A percentile compares a stretch with the other conserved stretches of the same genome.
phyloP scores from a whole-genome alignment of 2,113 vertebrate genomes.

The Stegostoma tigrinum region DNA sequence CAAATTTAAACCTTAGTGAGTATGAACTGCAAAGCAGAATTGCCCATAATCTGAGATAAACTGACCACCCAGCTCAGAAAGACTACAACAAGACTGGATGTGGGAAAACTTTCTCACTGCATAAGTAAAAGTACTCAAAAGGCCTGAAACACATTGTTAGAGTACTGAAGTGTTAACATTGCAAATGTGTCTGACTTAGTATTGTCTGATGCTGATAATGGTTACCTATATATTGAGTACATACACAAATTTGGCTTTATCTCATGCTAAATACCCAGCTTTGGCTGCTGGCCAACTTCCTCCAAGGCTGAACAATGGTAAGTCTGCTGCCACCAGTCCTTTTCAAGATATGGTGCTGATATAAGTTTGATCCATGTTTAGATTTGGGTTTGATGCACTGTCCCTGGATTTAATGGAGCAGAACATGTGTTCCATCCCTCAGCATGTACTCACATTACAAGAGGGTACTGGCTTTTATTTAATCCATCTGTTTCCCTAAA shows the following conservation, averaged over 20 bases:
- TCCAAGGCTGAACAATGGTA: not conserved
- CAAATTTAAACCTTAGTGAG: not conserved
- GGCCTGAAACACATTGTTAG: not conserved
- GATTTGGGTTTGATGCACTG: not conserved
- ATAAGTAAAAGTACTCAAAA: not conserved
- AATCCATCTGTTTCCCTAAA: constrained; percentile 14
- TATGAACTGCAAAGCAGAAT: not conserved
- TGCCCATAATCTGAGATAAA: not conserved
- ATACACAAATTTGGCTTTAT: not conserved
- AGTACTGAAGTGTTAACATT: not conserved
- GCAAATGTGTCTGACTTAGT: not conserved
- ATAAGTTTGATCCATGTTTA: not conserved
- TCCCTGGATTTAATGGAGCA: constrained; percentile 1
- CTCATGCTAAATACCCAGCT: not conserved
- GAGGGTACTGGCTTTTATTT: constrained; percentile 18
- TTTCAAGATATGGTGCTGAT: not conserved
- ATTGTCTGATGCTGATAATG: not conserved
- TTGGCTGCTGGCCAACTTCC: not conserved
- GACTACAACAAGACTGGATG: not conserved
- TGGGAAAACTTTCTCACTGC: not conserved
- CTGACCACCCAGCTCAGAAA: not conserved
- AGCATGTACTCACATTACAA: constrained; percentile 22
- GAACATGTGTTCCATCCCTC: not conserved
- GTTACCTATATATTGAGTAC: not conserved
- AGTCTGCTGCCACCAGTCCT: not conserved